Evolutionary conservation across 1,140 invertebrate species (phyloP), one percentile per base, ranked within the genome.

Genomic region (Lerema accius): DNA sequence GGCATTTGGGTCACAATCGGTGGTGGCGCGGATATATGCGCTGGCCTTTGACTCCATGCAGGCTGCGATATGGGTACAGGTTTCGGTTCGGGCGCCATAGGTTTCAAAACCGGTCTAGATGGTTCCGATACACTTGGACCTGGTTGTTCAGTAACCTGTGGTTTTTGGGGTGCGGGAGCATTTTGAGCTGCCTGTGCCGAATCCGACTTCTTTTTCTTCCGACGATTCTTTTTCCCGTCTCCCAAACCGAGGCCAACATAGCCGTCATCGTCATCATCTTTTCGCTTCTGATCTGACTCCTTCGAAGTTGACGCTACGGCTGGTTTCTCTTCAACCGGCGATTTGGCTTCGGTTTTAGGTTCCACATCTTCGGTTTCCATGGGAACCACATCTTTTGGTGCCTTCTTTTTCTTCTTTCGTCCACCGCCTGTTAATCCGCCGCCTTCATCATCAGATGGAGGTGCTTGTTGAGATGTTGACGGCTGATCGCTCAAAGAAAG

Each of bases 161-260:
- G n/a, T n/a, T n/a, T n/a, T 48, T 13, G 17, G 3, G 23, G 26
- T 28, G 11, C 13, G 0, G 55, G 11, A 13, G 53, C 48, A 39
- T 15, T 49, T 1, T 45, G 49, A 0, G 51, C 40, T 14, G 17
- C 42, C 26, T 19, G 28, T 13, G n/a, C n/a, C n/a, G n/a, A n/a
- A n/a, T 48, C 19, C 2, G 60, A 9, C 11, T 64, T 60, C 35
- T 77, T 83, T 61, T 80, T 82, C 48, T 75, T 84, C n/a, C 67
- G 73, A 13, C 63, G 77, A 45, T 51, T 67, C 37, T 45, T 74
- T 55, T 67, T 77, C 19, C n/a, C 32, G 1, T 43, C 48, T 7
- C 51, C 59, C 5, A 65, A 17, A 13, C 71, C 65, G 9, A 76
- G 60, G 0, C 78, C 78, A n/a, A 73, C 51, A 14, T 67, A 65